Evolutionary conservation across 2,797 vertebrate species (phyloP).

Genomic region (Enteromius treurensis): DNA sequence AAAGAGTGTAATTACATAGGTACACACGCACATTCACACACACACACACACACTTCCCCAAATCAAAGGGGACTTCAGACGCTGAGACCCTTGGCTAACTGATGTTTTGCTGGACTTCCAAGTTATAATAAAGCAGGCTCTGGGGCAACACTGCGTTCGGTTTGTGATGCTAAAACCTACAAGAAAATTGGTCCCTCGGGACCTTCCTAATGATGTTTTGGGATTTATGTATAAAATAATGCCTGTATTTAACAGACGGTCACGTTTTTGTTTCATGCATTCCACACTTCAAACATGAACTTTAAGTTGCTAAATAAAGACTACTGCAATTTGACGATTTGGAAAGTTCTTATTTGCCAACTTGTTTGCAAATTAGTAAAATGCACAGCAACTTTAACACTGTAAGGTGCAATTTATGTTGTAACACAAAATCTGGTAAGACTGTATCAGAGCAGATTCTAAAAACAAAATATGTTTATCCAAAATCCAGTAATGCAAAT

Average conservation of each 20-base stretch:
- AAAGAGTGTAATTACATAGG: slow-evolving; percentile 43
- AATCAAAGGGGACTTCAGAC: slow-evolving; percentile 27
- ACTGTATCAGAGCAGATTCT: not conserved
- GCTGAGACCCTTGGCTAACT: slow-evolving; percentile 10
- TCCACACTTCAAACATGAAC: not conserved
- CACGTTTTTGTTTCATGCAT: not conserved
- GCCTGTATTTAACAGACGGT: not conserved
- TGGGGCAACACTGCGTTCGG: not conserved
- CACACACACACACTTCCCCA: slow-evolving; percentile 21
- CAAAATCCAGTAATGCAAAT: not conserved
- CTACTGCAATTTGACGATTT: not conserved
- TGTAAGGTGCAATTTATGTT: not conserved
- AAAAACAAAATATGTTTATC: not conserved
- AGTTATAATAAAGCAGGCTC: not conserved
- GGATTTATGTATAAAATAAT: slow-evolving; percentile 5
- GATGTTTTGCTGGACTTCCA: slow-evolving; percentile 25
- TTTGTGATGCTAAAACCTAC: not conserved
- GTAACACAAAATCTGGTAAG: not conserved
- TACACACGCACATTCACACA: slow-evolving; percentile 13
- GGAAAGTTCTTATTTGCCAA: not conserved
- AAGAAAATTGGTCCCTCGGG: not conserved
- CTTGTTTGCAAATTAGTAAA: not conserved
- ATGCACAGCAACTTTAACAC: not conserved
- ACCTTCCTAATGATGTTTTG: not conserved
- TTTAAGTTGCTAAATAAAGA: not conserved